Evolutionary conservation across 2,113 vertebrate genomes (phyloP).

Genomic region (Tragelaphus strepsiceros): DNA sequence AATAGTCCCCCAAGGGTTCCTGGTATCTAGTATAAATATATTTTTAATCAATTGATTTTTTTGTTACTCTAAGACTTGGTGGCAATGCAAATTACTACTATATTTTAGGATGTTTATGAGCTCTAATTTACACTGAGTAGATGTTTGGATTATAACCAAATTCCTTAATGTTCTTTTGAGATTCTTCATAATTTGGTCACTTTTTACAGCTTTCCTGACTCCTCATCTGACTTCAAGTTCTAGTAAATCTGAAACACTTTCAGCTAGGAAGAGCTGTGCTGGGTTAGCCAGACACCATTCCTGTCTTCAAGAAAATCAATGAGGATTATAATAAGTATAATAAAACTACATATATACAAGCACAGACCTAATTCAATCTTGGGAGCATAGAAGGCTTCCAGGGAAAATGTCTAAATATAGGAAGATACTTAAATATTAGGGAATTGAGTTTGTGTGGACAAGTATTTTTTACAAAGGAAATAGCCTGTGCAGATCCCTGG

Average conservation of each 20-base stretch:
- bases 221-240: not conserved
- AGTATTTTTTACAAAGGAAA: not conserved
- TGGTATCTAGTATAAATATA: not conserved
- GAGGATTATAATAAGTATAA: not conserved
- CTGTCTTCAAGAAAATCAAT: not conserved
- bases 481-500: not conserved
- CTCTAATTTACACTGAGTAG: not conserved
- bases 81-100: not conserved
- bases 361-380: not conserved
- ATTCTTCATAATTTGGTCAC: not conserved
- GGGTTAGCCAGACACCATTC: not conserved
- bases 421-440: not conserved
- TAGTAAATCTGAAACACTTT: not conserved
- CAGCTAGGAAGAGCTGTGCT: not conserved
- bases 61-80: not conserved
- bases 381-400: not conserved
- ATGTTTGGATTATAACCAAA: not conserved
- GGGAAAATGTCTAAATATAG: not conserved
- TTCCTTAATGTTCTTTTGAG: not conserved
- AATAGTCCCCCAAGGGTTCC: not conserved
- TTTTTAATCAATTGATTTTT: not conserved
- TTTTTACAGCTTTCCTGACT: not conserved
- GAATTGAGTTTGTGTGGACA: not conserved
- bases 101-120: not conserved
- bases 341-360: not conserved